phyloP scores from a whole-genome alignment of 2,797 vertebrate genomes.

The Balearica regulorum region DNA sequence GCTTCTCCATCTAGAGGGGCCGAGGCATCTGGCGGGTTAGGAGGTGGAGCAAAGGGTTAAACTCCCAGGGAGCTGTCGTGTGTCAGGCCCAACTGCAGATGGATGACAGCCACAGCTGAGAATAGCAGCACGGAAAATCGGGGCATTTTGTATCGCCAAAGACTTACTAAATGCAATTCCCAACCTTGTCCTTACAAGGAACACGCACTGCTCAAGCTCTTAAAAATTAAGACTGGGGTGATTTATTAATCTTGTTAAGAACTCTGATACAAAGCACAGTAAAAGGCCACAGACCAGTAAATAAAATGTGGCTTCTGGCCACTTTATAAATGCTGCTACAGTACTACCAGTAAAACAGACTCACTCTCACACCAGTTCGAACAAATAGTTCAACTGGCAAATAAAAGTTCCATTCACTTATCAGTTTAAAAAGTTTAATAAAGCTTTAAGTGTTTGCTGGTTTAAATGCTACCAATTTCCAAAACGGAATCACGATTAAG shows the following conservation, averaged over 20 bases:
- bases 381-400: slow-evolving; percentile 53
- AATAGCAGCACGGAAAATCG: background rate
- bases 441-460: slow-evolving; percentile 72
- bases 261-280: slow-evolving; percentile 98
- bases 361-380: slow-evolving; percentile 51
- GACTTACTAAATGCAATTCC: background rate
- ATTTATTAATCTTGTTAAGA: slow-evolving; percentile 99
- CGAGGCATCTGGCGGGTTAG: background rate
- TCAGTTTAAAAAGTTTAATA: slow-evolving; percentile 75
- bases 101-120: background rate
- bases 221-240: slow-evolving; percentile 97
- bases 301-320: slow-evolving; percentile 80
- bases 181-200: slow-evolving; percentile 39
- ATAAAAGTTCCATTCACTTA: slow-evolving; percentile 65
- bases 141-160: background rate
- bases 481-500: slow-evolving; percentile 29
- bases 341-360: slow-evolving; percentile 71
- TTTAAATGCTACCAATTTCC: slow-evolving; percentile 72
- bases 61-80: background rate
- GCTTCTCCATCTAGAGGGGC: background rate
- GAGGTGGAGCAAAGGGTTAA: background rate
- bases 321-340: slow-evolving; percentile 82
- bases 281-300: slow-evolving; percentile 93
- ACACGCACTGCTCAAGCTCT: slow-evolving; percentile 56
- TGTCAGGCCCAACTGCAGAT: background rate